Conservation (phyloP, 2,888 invertebrate genomes). For the Heterodera filipjevi region DNA sequence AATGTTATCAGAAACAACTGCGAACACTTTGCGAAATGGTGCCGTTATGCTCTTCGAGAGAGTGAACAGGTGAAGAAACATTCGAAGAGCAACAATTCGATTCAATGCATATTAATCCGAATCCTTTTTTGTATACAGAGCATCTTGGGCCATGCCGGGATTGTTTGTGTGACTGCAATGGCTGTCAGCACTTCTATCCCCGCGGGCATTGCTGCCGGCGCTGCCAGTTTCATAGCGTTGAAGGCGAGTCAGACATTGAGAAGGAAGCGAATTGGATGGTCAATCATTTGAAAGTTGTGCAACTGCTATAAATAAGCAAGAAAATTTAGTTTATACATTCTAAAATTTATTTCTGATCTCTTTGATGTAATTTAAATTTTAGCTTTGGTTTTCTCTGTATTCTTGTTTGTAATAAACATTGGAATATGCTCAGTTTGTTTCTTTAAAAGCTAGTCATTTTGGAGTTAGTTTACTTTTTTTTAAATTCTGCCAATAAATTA, state of each 20-base stretch:
- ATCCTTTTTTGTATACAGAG: neutral
- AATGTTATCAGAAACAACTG: conserved; percentile 64
- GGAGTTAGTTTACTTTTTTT: too few species aligned
- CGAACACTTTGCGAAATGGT: conserved; percentile 35
- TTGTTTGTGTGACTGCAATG: neutral
- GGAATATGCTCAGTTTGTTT: too few species aligned
- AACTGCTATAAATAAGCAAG: too few species aligned
- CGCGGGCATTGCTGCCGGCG: neutral
- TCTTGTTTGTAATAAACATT: too few species aligned
- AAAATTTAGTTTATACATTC: too few species aligned
- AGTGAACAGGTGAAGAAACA: conserved; percentile 22
- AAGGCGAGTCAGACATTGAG: neutral
- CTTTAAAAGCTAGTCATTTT: too few species aligned
- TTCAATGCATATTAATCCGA: neutral
- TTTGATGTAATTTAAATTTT: too few species aligned
- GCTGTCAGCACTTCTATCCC: conserved; percentile 15
- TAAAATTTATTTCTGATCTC: too few species aligned
- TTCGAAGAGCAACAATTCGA: too few species aligned
- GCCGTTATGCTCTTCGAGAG: conserved; percentile 25
- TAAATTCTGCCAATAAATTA: too few species aligned
- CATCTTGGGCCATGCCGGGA: conserved; percentile 19
- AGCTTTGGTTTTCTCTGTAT: too few species aligned
- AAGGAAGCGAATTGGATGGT: neutral
- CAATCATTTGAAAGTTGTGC: neutral
- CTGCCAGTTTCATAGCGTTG: conserved; percentile 2